These are phyloP conservation scores for Semibalanus balanoides DNA, from an alignment of 1,140 invertebrate species.

Conservation along the genomic window DNA sequence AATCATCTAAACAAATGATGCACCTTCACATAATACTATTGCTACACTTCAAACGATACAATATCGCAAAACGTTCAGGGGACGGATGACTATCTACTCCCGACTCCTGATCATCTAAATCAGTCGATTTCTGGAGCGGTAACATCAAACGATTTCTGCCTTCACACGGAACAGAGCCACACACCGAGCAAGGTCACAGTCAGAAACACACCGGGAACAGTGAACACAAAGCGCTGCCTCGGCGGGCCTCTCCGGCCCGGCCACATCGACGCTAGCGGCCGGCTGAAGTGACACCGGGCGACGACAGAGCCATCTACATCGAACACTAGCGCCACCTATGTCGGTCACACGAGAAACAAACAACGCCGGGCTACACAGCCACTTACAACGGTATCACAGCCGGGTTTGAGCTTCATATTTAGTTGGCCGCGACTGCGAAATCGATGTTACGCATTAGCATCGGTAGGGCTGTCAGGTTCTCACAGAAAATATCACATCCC, in stretches of 20 bases:
- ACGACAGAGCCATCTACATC: not conserved
- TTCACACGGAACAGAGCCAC: not conserved
- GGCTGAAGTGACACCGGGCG: not conserved
- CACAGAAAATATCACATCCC: too few species aligned
- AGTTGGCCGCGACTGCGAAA: not conserved
- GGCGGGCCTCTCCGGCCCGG: too few species aligned
- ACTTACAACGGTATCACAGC: not conserved
- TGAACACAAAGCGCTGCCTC: not conserved
- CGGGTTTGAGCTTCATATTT: not conserved
- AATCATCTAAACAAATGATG: too few species aligned
- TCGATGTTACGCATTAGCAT: not conserved
- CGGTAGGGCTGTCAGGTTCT: too few species aligned
- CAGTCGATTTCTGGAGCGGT: too few species aligned
- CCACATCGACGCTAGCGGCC: too few species aligned
- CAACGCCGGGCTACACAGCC: not conserved
- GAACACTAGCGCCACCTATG: not conserved
- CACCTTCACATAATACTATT: too few species aligned
- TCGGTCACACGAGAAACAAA: not conserved
- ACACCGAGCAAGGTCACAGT: not conserved
- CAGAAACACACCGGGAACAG: not conserved
- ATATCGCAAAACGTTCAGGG: too few species aligned
- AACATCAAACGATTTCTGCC: too few species aligned
- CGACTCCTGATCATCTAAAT: too few species aligned
- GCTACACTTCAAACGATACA: too few species aligned
- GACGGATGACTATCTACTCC: too few species aligned